Percentiles rank a stretch among this genome's conserved stretches.
These are phyloP conservation scores for Drosophila kambysellisi DNA, from an alignment of 2,888 invertebrate genomes.

Conservation along the genomic window DNA sequence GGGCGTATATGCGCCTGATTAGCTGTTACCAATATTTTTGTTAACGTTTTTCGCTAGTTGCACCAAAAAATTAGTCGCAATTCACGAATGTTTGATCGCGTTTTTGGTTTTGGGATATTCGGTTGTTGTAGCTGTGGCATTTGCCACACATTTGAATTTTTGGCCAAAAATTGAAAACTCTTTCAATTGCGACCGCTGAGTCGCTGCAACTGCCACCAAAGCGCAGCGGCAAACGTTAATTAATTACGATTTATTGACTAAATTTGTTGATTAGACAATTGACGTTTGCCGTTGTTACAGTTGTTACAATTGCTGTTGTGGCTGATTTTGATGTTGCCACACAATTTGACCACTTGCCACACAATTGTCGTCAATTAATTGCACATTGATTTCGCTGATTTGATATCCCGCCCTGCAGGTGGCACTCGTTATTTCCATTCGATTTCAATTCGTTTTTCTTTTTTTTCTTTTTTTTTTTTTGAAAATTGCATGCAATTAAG, in stretches of 20 bases:
- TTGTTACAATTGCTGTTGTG: conserved; percentile 40
- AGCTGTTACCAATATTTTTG: conserved; percentile 71
- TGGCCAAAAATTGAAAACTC: conserved; percentile 52
- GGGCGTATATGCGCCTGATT: conserved; percentile 59
- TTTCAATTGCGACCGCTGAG: conserved; percentile 48
- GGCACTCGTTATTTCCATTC: conserved; percentile 56
- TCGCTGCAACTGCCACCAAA: conserved; percentile 32
- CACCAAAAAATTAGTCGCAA: conserved; percentile 74
- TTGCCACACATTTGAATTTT: conserved; percentile 50
- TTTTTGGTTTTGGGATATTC: conserved; percentile 22
- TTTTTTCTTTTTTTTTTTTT: neutral
- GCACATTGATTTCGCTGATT: conserved; percentile 75
- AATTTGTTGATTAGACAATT: conserved; percentile 83
- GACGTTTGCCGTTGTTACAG: conserved; percentile 66
- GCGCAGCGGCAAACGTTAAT: conserved; percentile 77
- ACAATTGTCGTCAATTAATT: conserved; percentile 80
- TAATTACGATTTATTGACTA: conserved; percentile 85
- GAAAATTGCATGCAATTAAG: conserved; percentile 14
- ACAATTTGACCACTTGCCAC: conserved; percentile 73
- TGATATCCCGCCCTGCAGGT: conserved; percentile 76
- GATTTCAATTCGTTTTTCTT: conserved; percentile 40
- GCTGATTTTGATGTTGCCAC: conserved; percentile 69
- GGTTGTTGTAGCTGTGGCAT: conserved; percentile 25
- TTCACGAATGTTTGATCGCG: conserved; percentile 64
- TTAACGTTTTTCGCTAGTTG: conserved; percentile 46